These are phyloP conservation scores for Leontopithecus rosalia DNA, from an alignment of 2,797 vertebrate species.

Conservation along the genomic window DNA sequence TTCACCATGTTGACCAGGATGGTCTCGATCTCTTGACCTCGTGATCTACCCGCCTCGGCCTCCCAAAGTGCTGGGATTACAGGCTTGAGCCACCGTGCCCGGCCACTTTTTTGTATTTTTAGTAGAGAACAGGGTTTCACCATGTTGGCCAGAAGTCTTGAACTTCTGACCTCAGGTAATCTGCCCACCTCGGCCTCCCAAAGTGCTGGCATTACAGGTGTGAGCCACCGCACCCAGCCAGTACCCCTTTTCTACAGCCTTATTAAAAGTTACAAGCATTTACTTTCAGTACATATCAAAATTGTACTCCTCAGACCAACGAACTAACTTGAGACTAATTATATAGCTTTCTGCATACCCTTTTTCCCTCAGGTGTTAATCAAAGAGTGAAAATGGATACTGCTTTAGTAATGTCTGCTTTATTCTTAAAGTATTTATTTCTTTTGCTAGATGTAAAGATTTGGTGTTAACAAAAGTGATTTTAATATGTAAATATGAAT, in stretches of 20 bases:
- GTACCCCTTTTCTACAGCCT: constrained; percentile 77
- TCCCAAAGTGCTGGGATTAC: too few relatives aligned
- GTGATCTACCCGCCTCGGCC: too few relatives aligned
- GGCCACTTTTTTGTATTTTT: too few relatives aligned
- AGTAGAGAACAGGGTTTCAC: too few relatives aligned
- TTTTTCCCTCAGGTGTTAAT: constrained; percentile 86
- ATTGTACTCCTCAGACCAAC: constrained; percentile 66
- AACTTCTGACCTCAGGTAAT: too few relatives aligned
- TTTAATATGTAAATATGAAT: constrained; percentile 84
- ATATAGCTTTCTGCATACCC: constrained; percentile 73
- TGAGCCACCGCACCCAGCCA: too few relatives aligned
- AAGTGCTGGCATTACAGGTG: too few relatives aligned
- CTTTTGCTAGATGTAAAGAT: constrained; percentile 82
- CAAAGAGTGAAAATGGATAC: constrained; percentile 83
- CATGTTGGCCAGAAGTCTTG: too few relatives aligned
- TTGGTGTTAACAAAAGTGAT: constrained; percentile 79
- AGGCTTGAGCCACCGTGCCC: too few relatives aligned
- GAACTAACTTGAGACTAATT: constrained; percentile 68
- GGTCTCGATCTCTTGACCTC: too few relatives aligned
- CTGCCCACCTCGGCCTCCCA: too few relatives aligned
- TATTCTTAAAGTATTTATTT: constrained; percentile 82
- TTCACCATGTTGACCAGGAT: too few relatives aligned
- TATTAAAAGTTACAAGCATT: constrained; percentile 71
- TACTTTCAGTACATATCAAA: constrained; percentile 69
- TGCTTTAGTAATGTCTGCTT: constrained; percentile 84